phyloP scores from a whole-genome alignment of 2,888 invertebrate genomes.

The Rhorus exstirpatorius region DNA sequence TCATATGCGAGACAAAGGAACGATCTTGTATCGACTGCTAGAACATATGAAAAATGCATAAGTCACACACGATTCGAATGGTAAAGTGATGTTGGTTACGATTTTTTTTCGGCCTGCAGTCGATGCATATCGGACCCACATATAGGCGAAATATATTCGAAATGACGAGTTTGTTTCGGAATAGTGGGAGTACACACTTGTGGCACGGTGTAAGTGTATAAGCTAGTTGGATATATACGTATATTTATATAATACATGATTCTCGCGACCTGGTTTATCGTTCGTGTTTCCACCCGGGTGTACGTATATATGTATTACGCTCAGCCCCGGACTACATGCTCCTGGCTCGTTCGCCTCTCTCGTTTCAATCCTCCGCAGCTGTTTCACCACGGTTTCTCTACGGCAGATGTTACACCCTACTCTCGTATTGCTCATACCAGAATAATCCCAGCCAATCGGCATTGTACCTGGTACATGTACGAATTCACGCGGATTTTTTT shows the following conservation, averaged over 20 bases:
- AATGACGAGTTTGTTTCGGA: slow-evolving; percentile 42
- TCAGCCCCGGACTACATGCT: slow-evolving; percentile 69
- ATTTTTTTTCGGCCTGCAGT: slow-evolving; percentile 35
- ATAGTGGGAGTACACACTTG: slow-evolving; percentile 12
- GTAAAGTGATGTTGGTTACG: slow-evolving; percentile 34
- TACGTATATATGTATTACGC: slow-evolving; percentile 62
- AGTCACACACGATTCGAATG: neutral
- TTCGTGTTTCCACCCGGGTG: slow-evolving; percentile 66
- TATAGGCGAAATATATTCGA: slow-evolving; percentile 24
- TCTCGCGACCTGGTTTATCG: slow-evolving; percentile 72
- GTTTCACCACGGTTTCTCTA: slow-evolving; percentile 78
- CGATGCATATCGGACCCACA: slow-evolving; percentile 26
- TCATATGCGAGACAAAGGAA: no score
- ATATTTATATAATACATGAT: slow-evolving; percentile 45
- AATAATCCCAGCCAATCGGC: slow-evolving; percentile 72
- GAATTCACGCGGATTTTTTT: slow-evolving; percentile 59
- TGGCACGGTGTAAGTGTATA: slow-evolving; percentile 22
- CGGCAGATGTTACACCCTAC: slow-evolving; percentile 81
- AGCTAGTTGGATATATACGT: slow-evolving; percentile 25
- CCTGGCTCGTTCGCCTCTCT: slow-evolving; percentile 62
- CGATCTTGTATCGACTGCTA: no score
- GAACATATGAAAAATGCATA: neutral
- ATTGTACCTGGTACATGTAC: slow-evolving; percentile 63
- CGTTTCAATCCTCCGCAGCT: slow-evolving; percentile 79
- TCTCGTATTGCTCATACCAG: slow-evolving; percentile 73